phyloP scores from a whole-genome alignment of 1,140 invertebrate species.

The Diorhabda elongata region DNA sequence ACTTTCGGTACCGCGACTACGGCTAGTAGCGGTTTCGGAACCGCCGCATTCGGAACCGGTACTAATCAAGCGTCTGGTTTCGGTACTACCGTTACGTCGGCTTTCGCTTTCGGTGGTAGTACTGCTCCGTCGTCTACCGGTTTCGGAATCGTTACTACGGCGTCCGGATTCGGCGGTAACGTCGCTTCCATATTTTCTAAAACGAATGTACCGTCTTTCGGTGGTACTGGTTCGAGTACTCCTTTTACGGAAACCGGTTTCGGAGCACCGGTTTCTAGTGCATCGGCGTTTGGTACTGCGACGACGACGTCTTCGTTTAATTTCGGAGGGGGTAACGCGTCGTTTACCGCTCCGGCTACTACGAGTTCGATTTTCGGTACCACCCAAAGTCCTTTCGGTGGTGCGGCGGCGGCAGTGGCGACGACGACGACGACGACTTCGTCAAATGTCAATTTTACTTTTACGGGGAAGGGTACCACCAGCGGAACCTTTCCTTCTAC shows the following conservation, averaged over 20 bases:
- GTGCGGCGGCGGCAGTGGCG: background rate
- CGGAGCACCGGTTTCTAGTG: background rate
- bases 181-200: background rate
- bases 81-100: background rate
- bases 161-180: slow-evolving; percentile 1
- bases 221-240: background rate
- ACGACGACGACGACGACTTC: background rate
- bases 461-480: background rate
- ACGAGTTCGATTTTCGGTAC: slow-evolving; percentile 11
- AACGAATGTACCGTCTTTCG: slow-evolving; percentile 1
- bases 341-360: background rate
- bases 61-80: background rate
- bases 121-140: background rate
- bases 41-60: background rate
- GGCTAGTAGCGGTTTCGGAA: background rate
- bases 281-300: background rate
- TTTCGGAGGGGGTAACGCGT: background rate
- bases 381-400: background rate
- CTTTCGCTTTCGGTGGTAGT: background rate
- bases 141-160: background rate
- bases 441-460: background rate
- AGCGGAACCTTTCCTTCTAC: background rate
- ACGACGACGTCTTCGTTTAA: slow-evolving; percentile 6
- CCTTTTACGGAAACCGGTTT: too few species aligned
- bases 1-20: slow-evolving; percentile 8